phyloP scores from a whole-genome alignment of 2,113 vertebrate species.

The Scopus umbretta region DNA sequence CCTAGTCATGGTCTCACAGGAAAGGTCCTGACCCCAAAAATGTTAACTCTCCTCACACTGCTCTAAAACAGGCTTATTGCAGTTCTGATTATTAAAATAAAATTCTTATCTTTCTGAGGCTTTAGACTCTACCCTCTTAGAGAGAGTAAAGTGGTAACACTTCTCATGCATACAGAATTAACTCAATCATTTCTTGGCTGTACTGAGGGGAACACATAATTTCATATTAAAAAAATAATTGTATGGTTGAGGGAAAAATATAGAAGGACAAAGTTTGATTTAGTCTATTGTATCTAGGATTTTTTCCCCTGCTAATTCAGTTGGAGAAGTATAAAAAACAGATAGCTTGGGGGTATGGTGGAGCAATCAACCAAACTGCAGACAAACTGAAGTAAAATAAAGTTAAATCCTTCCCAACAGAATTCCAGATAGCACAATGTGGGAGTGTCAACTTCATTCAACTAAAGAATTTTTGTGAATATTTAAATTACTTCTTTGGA shows the following conservation, averaged over 20 bases:
- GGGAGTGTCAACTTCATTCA: neutral
- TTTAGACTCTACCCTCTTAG: neutral
- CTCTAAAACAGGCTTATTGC: neutral
- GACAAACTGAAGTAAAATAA: neutral
- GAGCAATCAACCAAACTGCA: neutral
- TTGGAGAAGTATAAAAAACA: neutral
- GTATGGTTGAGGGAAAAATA: neutral
- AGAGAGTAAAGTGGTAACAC: neutral
- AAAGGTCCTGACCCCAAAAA: neutral
- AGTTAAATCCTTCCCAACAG: neutral
- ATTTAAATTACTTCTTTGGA: neutral
- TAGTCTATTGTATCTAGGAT: neutral
- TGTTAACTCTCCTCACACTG: neutral
- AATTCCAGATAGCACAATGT: neutral
- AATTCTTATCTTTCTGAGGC: neutral
- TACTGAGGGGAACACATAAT: neutral
- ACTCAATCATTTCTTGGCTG: neutral
- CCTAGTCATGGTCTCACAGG: neutral
- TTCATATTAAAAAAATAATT: neutral
- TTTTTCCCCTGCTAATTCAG: neutral
- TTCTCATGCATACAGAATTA: neutral
- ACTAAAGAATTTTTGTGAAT: neutral
- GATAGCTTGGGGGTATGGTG: neutral
- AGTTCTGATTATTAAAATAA: neutral
- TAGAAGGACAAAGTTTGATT: neutral